Evolutionary conservation across 2,113 vertebrate species (phyloP).

Genomic region (Prolemur simus): DNA sequence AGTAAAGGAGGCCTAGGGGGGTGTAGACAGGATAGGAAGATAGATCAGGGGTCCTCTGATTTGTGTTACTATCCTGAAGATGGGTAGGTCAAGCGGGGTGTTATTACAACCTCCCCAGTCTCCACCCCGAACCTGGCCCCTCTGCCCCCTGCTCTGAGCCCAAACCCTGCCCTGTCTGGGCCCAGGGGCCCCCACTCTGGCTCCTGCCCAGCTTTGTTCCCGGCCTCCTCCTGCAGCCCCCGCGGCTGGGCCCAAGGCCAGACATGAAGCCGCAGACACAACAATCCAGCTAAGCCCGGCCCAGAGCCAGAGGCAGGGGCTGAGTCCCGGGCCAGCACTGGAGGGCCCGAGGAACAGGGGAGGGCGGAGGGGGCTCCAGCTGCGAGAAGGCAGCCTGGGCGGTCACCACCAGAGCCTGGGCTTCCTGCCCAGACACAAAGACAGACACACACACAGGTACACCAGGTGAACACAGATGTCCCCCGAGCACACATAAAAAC

Average conservation of each 20-base stretch:
- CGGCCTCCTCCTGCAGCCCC: slow-evolving; percentile 57
- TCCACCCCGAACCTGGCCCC: neutral
- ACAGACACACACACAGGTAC: neutral
- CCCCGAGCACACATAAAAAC: neutral
- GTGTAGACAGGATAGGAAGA: neutral
- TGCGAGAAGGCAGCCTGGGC: neutral
- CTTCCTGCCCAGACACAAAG: neutral
- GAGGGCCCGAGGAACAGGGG: neutral
- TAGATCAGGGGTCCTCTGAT: neutral
- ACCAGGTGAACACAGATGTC: neutral
- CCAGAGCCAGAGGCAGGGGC: slow-evolving; percentile 7
- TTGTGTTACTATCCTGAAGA: neutral
- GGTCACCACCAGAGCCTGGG: neutral
- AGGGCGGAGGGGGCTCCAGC: neutral
- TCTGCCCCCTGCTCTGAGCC: neutral
- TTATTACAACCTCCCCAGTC: neutral
- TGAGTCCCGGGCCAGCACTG: neutral
- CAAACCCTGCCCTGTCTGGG: slow-evolving; percentile 3
- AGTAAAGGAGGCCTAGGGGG: neutral
- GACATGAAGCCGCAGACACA: slow-evolving; percentile 71
- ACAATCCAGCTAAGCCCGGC: slow-evolving; percentile 60
- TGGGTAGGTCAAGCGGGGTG: neutral
- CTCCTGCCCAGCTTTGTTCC: slow-evolving; percentile 72
- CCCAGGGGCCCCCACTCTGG: slow-evolving; percentile 47
- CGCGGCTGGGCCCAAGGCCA: slow-evolving; percentile 66